A percentile compares a stretch with the other conserved stretches of the same genome.
These are phyloP conservation scores for Ophion obscuratus DNA, from an alignment of 2,888 invertebrate genomes.

Conservation along the genomic window DNA sequence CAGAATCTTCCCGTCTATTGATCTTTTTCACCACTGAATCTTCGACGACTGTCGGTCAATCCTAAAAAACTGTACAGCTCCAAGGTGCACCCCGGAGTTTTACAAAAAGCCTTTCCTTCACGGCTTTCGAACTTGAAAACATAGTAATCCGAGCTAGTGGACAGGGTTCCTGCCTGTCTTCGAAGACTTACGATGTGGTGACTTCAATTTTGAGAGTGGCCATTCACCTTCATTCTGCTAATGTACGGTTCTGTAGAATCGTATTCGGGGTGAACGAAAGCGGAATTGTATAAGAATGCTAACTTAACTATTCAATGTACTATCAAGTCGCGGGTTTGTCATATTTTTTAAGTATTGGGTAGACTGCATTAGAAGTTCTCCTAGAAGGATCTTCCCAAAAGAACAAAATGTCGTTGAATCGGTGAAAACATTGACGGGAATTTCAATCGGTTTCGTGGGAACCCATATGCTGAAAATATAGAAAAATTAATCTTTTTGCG, in stretches of 20 bases:
- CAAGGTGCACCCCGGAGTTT: neutral
- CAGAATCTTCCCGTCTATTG: neutral
- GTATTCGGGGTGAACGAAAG: neutral
- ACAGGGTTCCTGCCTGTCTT: neutral
- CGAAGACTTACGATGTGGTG: neutral
- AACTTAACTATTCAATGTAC: neutral
- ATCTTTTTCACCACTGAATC: conserved; percentile 9
- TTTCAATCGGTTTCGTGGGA: neutral
- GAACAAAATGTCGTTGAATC: neutral
- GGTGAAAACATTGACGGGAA: neutral
- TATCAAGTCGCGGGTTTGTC: too few relatives aligned
- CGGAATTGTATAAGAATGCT: neutral
- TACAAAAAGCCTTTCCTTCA: neutral
- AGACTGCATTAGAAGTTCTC: too few relatives aligned
- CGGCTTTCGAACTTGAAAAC: neutral
- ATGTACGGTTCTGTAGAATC: neutral
- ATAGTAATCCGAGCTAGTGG: neutral
- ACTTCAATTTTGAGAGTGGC: neutral
- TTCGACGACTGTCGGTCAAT: conserved; percentile 1
- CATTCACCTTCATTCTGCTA: neutral
- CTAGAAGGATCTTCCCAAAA: neutral
- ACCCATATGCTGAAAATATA: neutral
- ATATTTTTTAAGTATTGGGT: too few relatives aligned
- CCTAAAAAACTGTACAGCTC: neutral
- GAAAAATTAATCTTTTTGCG: conserved; percentile 15